Evolutionary conservation across 1,140 invertebrate genomes (phyloP).

Genomic region (Dryas iulia): DNA sequence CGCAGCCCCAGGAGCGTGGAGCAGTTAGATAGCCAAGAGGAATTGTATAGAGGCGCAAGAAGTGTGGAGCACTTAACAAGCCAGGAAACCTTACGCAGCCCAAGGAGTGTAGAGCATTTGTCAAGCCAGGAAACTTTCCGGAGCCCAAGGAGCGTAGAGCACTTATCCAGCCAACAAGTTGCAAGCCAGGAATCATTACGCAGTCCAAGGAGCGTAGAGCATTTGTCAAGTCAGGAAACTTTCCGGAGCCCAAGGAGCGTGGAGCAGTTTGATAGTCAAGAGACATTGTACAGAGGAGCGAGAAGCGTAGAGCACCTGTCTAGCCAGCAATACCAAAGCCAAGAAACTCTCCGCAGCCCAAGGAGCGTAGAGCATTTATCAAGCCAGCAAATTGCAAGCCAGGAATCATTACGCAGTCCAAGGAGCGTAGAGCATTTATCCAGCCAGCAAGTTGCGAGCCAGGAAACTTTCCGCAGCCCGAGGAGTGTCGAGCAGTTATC

Average conservation of each 20-base stretch:
- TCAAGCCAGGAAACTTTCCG: too few species aligned
- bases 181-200: too few species aligned
- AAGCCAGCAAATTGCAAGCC: neutral
- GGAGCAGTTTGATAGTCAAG: too few species aligned
- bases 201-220: slow-evolving; percentile 26
- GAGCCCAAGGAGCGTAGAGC: too few species aligned
- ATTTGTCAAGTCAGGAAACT: neutral
- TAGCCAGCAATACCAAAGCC: too few species aligned
- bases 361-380: slow-evolving; percentile 21
- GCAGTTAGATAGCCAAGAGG: too few species aligned
- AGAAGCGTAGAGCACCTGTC: slow-evolving; percentile 22
- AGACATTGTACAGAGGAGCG: too few species aligned
- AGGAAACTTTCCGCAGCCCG: neutral
- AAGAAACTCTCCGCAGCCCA: slow-evolving; percentile 1
- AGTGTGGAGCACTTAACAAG: too few species aligned
- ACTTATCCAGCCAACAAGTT: neutral
- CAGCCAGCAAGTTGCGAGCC: neutral
- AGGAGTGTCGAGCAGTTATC: neutral
- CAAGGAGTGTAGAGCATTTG: slow-evolving; percentile 22
- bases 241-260: slow-evolving; percentile 21
- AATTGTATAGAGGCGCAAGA: too few species aligned
- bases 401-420: neutral
- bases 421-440: neutral
- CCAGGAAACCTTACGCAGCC: slow-evolving; percentile 1
- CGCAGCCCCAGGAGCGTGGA: too few species aligned